phyloP scores from a whole-genome alignment of 1,140 invertebrate genomes.

The Microvelia longipes region DNA sequence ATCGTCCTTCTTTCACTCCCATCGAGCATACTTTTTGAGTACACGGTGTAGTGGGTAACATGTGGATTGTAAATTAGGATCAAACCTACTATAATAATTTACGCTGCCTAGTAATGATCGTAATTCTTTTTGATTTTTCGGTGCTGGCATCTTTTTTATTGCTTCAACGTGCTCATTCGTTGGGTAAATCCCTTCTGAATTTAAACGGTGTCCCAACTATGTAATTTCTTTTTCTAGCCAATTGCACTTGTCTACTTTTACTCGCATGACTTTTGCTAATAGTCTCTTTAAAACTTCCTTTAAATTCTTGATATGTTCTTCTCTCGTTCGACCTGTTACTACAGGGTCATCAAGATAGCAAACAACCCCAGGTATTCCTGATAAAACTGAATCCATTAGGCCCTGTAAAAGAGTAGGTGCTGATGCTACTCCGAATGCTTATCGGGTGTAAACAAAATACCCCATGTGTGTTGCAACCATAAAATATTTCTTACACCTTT shows the following conservation, averaged over 20 bases:
- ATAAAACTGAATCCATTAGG: neutral
- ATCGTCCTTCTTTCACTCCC: slow-evolving; percentile 14
- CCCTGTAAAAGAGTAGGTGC: slow-evolving; percentile 3
- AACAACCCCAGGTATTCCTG: slow-evolving; percentile 3
- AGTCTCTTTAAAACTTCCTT: slow-evolving; percentile 2
- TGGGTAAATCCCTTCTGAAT: neutral
- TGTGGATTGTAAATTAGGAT: slow-evolving; percentile 8
- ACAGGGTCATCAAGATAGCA: slow-evolving; percentile 2
- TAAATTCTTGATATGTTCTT: slow-evolving; percentile 3
- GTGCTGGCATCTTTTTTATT: neutral
- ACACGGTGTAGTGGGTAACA: slow-evolving; percentile 12
- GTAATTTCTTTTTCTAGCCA: neutral
- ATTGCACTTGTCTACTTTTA: slow-evolving; percentile 6
- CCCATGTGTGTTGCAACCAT: slow-evolving; percentile 2
- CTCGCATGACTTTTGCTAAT: neutral
- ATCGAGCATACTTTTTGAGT: slow-evolving; percentile 11
- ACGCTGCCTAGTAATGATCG: slow-evolving; percentile 15
- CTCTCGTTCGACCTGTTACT: neutral
- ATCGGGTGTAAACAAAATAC: neutral
- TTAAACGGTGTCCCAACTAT: slow-evolving; percentile 5
- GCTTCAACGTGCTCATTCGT: slow-evolving; percentile 5
- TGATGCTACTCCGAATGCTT: slow-evolving; percentile 3
- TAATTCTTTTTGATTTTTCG: neutral
- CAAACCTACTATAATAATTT: slow-evolving; percentile 17
- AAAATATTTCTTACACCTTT: neutral